A percentile compares a stretch with the other conserved stretches of the same genome.
Evolutionary conservation across 92 coral and sea anemone genomes (phyloP).

Genomic region (Umimayanthus kanabou): DNA sequence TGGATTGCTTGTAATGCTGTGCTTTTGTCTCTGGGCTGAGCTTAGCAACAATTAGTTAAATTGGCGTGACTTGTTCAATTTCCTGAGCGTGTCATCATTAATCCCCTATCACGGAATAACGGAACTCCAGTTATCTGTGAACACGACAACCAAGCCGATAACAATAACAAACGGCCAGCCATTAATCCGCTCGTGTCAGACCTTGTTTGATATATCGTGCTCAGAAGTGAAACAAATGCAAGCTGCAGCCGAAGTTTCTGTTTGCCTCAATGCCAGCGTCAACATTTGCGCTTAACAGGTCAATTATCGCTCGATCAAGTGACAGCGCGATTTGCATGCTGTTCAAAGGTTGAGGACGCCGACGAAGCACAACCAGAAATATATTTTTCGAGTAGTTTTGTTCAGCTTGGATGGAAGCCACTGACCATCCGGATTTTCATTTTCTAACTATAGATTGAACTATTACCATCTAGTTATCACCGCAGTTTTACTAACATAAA

Average conservation of each 20-base stretch:
- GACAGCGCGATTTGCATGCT: too few species aligned
- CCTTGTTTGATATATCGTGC: neutral
- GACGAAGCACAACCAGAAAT: too few species aligned
- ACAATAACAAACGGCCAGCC: neutral
- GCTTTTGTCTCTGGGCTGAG: conserved; percentile 10
- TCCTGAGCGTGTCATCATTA: conserved; percentile 11
- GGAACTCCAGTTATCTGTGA: conserved; percentile 23
- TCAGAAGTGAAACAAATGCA: neutral
- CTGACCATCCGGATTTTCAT: too few species aligned
- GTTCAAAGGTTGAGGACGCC: too few species aligned
- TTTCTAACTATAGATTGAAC: too few species aligned
- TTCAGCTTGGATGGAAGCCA: too few species aligned
- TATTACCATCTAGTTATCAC: too few species aligned
- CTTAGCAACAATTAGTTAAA: neutral
- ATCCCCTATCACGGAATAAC: neutral
- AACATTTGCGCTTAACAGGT: too few species aligned
- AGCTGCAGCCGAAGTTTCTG: too few species aligned
- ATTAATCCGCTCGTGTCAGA: neutral
- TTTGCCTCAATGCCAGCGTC: neutral
- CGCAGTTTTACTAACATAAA: too few species aligned
- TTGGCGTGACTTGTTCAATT: conserved; percentile 15
- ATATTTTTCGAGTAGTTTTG: too few species aligned
- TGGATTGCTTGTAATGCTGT: neutral
- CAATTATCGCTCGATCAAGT: too few species aligned
- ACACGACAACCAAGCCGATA: conserved; percentile 6